Conservation (phyloP, 2,797 vertebrate species). For the Otus scops region DNA sequence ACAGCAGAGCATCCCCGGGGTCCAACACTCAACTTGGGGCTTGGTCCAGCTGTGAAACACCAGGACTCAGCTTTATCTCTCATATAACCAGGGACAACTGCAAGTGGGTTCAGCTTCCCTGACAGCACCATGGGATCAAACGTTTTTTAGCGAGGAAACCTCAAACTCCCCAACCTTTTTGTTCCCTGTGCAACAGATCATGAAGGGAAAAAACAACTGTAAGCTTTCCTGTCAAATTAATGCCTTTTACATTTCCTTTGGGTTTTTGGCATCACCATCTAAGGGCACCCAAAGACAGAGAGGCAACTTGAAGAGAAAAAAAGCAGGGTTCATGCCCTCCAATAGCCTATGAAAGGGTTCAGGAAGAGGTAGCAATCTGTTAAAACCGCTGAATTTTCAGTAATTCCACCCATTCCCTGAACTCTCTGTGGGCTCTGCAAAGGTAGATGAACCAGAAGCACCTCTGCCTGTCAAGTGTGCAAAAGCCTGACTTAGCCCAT, state of each 20-base stretch:
- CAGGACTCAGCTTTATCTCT: background rate
- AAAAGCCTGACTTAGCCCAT: background rate
- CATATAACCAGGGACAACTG: background rate
- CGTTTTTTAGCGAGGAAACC: background rate
- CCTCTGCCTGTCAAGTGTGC: background rate
- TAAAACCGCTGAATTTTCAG: background rate
- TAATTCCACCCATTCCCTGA: background rate
- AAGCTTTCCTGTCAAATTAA: background rate
- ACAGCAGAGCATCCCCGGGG: background rate
- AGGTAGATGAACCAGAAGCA: background rate
- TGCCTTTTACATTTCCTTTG: background rate
- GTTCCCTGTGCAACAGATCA: background rate
- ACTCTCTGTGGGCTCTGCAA: background rate
- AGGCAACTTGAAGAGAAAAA: background rate
- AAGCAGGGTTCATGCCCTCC: background rate
- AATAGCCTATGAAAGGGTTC: background rate
- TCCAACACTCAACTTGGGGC: background rate
- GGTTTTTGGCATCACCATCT: background rate
- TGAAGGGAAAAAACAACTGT: background rate
- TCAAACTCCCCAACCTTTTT: background rate
- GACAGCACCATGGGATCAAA: fast-evolving
- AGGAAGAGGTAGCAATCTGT: background rate
- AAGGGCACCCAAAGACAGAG: background rate
- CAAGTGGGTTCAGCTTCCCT: background rate
- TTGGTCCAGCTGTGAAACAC: background rate